These are phyloP conservation scores for Labeo rohita DNA, from an alignment of 2,113 vertebrate genomes.

Conservation along the genomic window DNA sequence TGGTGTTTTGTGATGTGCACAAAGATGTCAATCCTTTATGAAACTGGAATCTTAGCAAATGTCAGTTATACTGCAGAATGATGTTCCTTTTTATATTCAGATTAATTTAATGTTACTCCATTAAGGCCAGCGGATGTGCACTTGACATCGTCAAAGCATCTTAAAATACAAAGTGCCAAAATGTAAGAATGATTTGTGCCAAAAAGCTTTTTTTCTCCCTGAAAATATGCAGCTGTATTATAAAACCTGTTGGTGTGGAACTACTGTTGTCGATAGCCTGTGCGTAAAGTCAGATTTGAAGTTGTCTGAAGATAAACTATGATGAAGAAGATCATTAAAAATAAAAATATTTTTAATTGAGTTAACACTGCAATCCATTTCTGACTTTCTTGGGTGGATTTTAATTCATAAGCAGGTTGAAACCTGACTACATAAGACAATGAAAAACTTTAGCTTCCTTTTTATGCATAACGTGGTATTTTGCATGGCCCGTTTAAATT, in stretches of 20 bases:
- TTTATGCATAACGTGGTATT: background rate
- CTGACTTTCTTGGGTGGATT: background rate
- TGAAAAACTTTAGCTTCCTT: background rate
- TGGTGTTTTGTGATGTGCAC: constrained; percentile 30
- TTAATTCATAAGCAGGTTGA: background rate
- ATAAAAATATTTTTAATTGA: constrained; percentile 37
- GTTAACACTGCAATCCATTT: background rate
- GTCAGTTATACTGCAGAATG: background rate
- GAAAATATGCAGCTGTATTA: constrained; percentile 36
- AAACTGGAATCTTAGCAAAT: background rate
- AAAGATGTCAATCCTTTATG: constrained; percentile 20
- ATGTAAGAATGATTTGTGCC: constrained; percentile 45
- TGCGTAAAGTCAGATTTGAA: constrained; percentile 42
- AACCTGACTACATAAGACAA: background rate
- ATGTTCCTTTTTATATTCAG: background rate
- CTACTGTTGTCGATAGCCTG: constrained; percentile 14
- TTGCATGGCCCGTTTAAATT: background rate
- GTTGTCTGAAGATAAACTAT: constrained; percentile 34
- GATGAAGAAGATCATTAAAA: constrained; percentile 31
- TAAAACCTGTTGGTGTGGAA: constrained; percentile 30
- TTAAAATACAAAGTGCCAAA: constrained; percentile 50
- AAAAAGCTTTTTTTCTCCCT: background rate
- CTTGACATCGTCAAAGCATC: constrained; percentile 10
- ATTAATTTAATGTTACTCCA: background rate
- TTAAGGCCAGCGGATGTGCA: constrained; percentile 10